A percentile compares a stretch with the other conserved stretches of the same genome.
phyloP scores from a whole-genome alignment of 1,140 invertebrate species.

The Pseudachorutes palmiensis region DNA sequence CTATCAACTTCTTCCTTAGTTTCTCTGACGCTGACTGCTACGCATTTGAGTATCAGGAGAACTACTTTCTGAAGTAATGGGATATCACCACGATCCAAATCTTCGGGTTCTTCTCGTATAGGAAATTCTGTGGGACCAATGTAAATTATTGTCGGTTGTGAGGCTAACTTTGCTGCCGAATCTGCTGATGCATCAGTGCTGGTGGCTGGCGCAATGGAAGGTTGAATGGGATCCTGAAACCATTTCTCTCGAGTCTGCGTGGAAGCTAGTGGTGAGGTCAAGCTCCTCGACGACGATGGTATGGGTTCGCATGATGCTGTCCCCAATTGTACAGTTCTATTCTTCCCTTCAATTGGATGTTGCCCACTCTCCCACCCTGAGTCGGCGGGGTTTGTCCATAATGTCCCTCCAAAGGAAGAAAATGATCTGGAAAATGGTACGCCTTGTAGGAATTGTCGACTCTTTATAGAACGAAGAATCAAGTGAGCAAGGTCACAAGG shows the following conservation, averaged over 20 bases:
- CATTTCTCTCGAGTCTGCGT: no score
- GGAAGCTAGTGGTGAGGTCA: no score
- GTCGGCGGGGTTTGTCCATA: constrained; percentile 40
- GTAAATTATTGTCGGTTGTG: constrained; percentile 22
- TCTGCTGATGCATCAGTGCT: constrained; percentile 18
- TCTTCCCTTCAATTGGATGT: constrained; percentile 6
- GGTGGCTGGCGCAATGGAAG: no score
- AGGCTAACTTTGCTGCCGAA: neutral
- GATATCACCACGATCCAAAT: constrained; percentile 45
- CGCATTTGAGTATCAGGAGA: constrained; percentile 72
- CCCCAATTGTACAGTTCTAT: no score
- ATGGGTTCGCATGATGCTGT: no score
- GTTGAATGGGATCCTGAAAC: no score
- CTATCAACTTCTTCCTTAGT: constrained; percentile 60
- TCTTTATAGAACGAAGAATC: constrained; percentile 73
- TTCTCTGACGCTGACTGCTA: constrained; percentile 81
- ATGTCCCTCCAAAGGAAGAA: constrained; percentile 45
- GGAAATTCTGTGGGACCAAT: constrained; percentile 24
- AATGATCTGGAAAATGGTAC: constrained; percentile 53
- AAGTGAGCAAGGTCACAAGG: constrained; percentile 74
- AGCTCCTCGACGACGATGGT: no score
- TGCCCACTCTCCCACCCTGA: constrained; percentile 36
- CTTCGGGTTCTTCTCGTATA: constrained; percentile 20
- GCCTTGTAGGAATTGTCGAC: constrained; percentile 64
- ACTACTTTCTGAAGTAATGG: constrained; percentile 74